phyloP scores from a whole-genome alignment of 2,888 invertebrate genomes.

The Ceratothoa steindachneri region DNA sequence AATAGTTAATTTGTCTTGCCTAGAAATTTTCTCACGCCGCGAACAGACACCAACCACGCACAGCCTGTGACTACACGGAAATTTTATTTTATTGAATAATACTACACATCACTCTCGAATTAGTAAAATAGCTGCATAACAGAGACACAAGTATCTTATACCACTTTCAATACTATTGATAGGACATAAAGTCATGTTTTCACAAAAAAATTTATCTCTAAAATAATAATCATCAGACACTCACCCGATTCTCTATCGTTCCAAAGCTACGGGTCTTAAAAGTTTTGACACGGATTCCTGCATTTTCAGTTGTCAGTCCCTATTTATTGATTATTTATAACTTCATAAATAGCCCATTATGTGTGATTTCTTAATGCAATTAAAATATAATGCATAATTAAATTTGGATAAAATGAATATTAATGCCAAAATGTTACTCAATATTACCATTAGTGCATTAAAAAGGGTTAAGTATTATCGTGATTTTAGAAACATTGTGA shows the following conservation, averaged over 20 bases:
- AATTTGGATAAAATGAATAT: not conserved
- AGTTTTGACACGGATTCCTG: constrained; percentile 15
- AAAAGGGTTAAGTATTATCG: not conserved
- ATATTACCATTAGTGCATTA: not conserved
- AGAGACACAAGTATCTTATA: constrained; percentile 1
- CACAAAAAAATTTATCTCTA: constrained; percentile 46
- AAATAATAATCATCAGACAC: constrained; percentile 47
- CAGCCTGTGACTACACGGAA: not conserved
- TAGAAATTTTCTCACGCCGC: constrained; percentile 2
- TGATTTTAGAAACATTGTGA: not conserved
- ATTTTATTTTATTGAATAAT: not conserved
- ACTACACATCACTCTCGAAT: not conserved
- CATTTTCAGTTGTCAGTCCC: constrained; percentile 9
- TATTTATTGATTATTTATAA: constrained; percentile 8
- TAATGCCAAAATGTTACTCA: too few relatives aligned
- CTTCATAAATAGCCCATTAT: not conserved
- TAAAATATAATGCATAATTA: not conserved
- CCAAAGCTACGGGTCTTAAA: constrained; percentile 41
- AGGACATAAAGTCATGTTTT: constrained; percentile 37
- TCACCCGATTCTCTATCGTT: constrained; percentile 47
- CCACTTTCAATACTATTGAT: not conserved
- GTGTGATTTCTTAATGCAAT: not conserved
- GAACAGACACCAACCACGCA: not conserved
- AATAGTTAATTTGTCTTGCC: not conserved
- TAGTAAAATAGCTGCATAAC: not conserved